Evolutionary conservation across 2,888 invertebrate genomes (phyloP).

Genomic region (Orthosia incerta): DNA sequence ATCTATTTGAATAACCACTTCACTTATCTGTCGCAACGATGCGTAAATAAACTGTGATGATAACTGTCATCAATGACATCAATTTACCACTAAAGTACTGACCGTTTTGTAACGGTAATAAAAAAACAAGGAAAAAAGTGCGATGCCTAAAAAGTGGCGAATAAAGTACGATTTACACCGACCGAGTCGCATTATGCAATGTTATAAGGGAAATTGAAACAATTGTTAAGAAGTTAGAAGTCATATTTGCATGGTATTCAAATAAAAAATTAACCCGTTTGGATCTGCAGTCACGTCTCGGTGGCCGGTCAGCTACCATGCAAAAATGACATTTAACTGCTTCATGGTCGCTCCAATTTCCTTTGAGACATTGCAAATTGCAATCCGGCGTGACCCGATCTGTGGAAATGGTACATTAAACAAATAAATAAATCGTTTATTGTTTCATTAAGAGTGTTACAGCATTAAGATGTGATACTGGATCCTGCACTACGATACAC

Average conservation of each 20-base stretch:
- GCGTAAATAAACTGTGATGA: slow-evolving; percentile 8
- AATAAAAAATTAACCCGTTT: neutral
- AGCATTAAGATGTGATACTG: too few species aligned
- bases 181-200: neutral
- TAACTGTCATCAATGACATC: slow-evolving; percentile 8
- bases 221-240: neutral
- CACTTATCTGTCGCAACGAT: neutral
- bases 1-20: slow-evolving; percentile 13
- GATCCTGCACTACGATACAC: too few species aligned
- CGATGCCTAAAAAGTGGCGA: neutral
- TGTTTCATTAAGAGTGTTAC: too few species aligned
- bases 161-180: neutral
- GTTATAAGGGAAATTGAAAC: neutral
- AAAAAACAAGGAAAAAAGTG: neutral
- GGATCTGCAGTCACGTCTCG: too few species aligned
- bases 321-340: neutral
- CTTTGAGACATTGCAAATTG: neutral
- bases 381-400: too few species aligned
- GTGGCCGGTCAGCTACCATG: too few species aligned
- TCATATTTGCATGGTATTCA: neutral
- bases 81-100: slow-evolving; percentile 7
- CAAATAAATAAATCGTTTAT: too few species aligned
- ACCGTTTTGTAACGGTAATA: slow-evolving; percentile 18
- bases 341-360: neutral
- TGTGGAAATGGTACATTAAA: too few species aligned